Percentiles rank a stretch among this genome's conserved stretches.
Conservation (phyloP, 23 tunicate genomes). For the Oikopleura albicans region DNA sequence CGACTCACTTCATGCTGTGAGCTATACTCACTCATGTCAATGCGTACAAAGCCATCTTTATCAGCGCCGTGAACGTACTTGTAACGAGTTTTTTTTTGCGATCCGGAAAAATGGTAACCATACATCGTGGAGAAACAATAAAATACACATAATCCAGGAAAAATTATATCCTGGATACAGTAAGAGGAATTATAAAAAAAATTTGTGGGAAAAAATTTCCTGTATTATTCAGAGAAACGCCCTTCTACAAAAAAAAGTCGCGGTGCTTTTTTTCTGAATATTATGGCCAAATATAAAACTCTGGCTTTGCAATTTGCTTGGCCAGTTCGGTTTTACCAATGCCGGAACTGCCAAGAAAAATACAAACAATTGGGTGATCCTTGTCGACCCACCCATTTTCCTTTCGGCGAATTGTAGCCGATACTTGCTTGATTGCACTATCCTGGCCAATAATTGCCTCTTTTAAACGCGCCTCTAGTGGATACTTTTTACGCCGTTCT, state of each 20-base stretch:
- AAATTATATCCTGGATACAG: no score
- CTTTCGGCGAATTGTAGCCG: constrained; percentile 62
- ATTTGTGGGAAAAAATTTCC: no score
- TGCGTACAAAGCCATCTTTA: constrained; percentile 54
- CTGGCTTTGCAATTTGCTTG: constrained; percentile 82
- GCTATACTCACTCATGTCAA: constrained; percentile 94
- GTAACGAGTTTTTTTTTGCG: no score
- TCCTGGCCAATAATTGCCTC: constrained; percentile 80
- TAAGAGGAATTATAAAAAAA: no score
- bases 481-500: constrained; percentile 46
- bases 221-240: no score
- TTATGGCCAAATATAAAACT: no score
- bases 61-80: constrained; percentile 52
- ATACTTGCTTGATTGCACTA: constrained; percentile 43
- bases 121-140: no score
- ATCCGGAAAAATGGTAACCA: no score
- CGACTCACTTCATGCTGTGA: constrained; percentile 92
- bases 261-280: no score
- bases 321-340: constrained; percentile 95
- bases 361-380: constrained; percentile 63
- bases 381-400: constrained; percentile 95
- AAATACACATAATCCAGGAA: no score
- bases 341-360: constrained; percentile 82
- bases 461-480: constrained; percentile 53
- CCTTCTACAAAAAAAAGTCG: no score